Base-by-base conservation (phyloP, 2,113 vertebrate species). In the Microcebus tavaratra region DNA sequence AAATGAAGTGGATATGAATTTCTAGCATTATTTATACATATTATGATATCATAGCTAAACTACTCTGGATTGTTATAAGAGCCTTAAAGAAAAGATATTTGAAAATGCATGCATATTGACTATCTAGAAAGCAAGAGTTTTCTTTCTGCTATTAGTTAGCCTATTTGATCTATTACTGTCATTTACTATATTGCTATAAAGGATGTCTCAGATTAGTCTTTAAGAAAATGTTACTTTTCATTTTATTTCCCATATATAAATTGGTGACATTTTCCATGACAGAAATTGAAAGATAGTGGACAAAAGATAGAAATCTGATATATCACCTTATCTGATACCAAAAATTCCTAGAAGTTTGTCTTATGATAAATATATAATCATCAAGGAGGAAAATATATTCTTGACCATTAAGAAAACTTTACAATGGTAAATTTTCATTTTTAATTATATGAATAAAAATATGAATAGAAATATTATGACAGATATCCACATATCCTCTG, bases 221-320 rank as follows among this genome's bases (percentile, higher is more conserved):
- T 81, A 91, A 85, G 48, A 61, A 96, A 91, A 88, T 85, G 29
- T 89, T 84, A 11, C 55, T n/a, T 92, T 72, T 88, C 75, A 87
- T 83, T 95, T 80, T 88, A 86, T 75, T 78, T 88, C 20, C 17
- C 90, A 50, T 79, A 0, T 65, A 42, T 79, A 63, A 79, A 68
- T 68, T 63, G 27, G 12, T 95, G 10, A 92, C 17, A 75, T 63
- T 94, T 95, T 88, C 14, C 11, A 84, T 4, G 31, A 68, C 88
- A 50, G 36, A 88, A 88, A 65, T 79, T 88, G 59, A 94, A 95
- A 72, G 7, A 2, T 36, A 63, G 5, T 70, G 29, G 53, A 68
- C 8, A 50, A 78, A 94, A n/a, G 34, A 34, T 5, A 88, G 45
- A 91, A 88, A 80, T 59, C 0, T 78, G 42, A 65, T 67, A 76